Conservation (phyloP, 2,797 vertebrate genomes). For the Danio jaintianensis region DNA sequence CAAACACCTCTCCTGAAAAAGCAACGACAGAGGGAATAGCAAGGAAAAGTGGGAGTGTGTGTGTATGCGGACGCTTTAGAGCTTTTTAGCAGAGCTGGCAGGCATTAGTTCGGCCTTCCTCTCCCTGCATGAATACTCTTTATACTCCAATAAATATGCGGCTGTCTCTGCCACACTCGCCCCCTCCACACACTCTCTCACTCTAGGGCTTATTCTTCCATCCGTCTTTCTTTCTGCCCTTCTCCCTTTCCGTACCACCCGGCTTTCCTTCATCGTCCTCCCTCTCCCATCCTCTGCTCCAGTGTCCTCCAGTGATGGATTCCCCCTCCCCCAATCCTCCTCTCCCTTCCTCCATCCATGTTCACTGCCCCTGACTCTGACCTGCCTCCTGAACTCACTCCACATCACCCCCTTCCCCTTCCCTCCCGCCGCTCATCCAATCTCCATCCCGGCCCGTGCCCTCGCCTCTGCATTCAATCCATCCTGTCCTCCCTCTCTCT, state of each 20-base stretch:
- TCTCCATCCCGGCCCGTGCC: slow-evolving; percentile 51
- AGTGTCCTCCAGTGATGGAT: slow-evolving; percentile 10
- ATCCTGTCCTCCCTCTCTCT: slow-evolving; percentile 49
- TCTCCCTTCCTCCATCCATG: slow-evolving; percentile 39
- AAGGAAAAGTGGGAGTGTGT: slow-evolving; percentile 30
- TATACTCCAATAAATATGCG: slow-evolving; percentile 71
- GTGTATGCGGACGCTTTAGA: slow-evolving; percentile 51
- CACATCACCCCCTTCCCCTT: slow-evolving; percentile 13
- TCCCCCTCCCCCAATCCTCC: slow-evolving; percentile 13
- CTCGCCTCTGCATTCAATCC: slow-evolving; percentile 52
- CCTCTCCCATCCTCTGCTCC: slow-evolving; percentile 7
- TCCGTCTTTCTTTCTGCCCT: slow-evolving; percentile 12
- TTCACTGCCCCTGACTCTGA: slow-evolving; percentile 38
- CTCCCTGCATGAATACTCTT: slow-evolving; percentile 69
- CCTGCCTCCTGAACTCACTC: slow-evolving; percentile 43
- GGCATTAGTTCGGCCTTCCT: slow-evolving; percentile 70
- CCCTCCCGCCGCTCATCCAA: slow-evolving; percentile 49
- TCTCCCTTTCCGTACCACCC: not conserved
- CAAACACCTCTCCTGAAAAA: slow-evolving; percentile 55
- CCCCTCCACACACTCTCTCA: slow-evolving; percentile 12
- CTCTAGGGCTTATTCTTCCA: slow-evolving; percentile 10
- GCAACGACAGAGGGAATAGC: slow-evolving; percentile 40
- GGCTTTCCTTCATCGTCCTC: slow-evolving; percentile 26
- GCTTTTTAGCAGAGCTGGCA: slow-evolving; percentile 67
- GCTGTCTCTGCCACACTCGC: slow-evolving; percentile 43